A percentile compares a stretch with the other conserved stretches of the same genome.
Conservation (phyloP, 1,140 invertebrate genomes). For the Neotoxoptera formosana region DNA sequence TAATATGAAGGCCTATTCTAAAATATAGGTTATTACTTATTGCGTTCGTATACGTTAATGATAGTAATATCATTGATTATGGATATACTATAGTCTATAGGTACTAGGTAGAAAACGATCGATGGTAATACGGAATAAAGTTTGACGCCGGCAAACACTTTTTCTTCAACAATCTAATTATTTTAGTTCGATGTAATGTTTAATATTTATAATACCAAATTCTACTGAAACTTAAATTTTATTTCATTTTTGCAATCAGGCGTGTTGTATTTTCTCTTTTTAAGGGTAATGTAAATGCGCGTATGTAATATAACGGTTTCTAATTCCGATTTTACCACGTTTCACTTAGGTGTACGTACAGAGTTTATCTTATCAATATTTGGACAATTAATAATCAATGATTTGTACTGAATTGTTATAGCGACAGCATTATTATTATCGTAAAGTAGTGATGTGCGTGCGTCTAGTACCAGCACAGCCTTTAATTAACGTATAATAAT, state of each 20-base stretch:
- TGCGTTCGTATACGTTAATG: neutral
- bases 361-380: neutral
- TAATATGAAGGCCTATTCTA: neutral
- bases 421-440: neutral
- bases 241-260: neutral
- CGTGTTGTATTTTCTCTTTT: neutral
- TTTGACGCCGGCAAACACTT: neutral
- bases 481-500: neutral
- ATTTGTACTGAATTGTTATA: neutral
- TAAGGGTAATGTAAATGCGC: neutral
- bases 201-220: neutral
- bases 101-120: no score
- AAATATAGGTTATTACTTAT: neutral
- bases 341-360: neutral
- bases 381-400: neutral
- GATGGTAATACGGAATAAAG: neutral
- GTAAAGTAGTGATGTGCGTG: neutral
- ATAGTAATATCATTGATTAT: neutral
- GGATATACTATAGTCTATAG: no score
- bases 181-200: neutral
- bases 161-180: neutral
- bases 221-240: neutral
- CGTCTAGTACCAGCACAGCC: neutral
- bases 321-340: constrained; percentile 7
- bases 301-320: neutral